phyloP scores from a whole-genome alignment of 2,888 invertebrate species.

The Ceriagrion tenellum region DNA sequence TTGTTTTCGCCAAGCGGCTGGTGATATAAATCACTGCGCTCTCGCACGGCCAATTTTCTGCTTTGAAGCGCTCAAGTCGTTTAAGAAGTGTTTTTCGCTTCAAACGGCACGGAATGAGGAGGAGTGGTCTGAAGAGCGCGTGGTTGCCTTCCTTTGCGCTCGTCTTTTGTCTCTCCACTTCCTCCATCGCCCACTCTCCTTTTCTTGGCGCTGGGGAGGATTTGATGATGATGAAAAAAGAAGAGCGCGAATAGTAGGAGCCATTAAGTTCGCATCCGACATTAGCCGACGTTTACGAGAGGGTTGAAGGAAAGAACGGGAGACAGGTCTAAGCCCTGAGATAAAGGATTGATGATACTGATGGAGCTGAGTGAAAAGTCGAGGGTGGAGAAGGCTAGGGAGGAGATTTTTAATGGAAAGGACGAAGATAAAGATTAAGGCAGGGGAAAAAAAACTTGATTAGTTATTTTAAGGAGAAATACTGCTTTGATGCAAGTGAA shows the following conservation, averaged over 20 bases:
- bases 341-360: neutral
- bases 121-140: neutral
- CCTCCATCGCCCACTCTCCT: neutral
- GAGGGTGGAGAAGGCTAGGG: neutral
- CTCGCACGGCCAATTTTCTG: neutral
- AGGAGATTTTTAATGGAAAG: neutral
- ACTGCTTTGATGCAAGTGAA: no score
- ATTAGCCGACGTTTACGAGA: slow-evolving; percentile 41
- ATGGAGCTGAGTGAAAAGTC: neutral
- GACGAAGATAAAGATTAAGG: no score
- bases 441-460: no score
- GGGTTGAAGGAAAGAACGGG: neutral
- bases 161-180: neutral
- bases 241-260: slow-evolving; percentile 24
- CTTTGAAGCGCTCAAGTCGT: slow-evolving; percentile 20
- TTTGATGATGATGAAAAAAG: neutral
- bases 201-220: neutral
- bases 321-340: neutral
- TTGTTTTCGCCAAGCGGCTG: neutral
- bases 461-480: no score
- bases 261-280: slow-evolving; percentile 49
- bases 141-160: neutral
- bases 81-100: slow-evolving; percentile 37
- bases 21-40: neutral
- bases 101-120: slow-evolving; percentile 16